Evolutionary conservation across 2,888 invertebrate species (phyloP), one percentile per base, ranked within the genome.

Genomic region (Eupithecia centaureata): DNA sequence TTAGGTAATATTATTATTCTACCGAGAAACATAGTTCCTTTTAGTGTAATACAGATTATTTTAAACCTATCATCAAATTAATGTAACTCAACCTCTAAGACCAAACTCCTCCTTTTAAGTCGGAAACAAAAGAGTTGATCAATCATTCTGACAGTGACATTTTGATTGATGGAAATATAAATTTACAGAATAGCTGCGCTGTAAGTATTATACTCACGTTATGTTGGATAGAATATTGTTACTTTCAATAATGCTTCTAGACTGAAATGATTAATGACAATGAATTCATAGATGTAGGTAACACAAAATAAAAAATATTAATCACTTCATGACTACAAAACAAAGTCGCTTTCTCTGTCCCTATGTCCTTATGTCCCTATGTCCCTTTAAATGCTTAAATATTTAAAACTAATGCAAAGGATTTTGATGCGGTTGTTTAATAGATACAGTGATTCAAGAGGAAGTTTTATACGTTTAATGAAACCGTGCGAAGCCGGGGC

Each of bases 141-240:
- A 68, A 61, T 68, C 68, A 65, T 64, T 64, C 58, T 61, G 61
- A 61, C 57, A 58, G 51, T 64, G 61, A 64, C 61, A 61, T 68
- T 68, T 30, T 64, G 68, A 68, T 68, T 52, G 52, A 65, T 68
- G 59, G 22, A 38, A 27, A 35, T 10, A 10, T 7, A 58, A 51
- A 51, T 10, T 56, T 56, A 27, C 52, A 5, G 18, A 30, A 56
- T 27, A 12, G 52, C 13, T 18, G 13, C 15, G 15, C 25, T 52
- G 33, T 52, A 52, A 10, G 33, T 25, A 52, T 52, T 52, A 27
- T 2, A 27, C 2, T 12, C 13, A 27, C 27, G 15, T 52, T 27
- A 18, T 7, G 52, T 15, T n/a, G n/a, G n/a, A n/a, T n/a, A n/a
- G n/a, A n/a, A n/a, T 15, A 27, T 52, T 52, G 52, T 52, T 27